These are phyloP conservation scores for Cyphomyrus plagiostoma DNA, from an alignment of 2,113 vertebrate genomes.

Conservation along the genomic window DNA sequence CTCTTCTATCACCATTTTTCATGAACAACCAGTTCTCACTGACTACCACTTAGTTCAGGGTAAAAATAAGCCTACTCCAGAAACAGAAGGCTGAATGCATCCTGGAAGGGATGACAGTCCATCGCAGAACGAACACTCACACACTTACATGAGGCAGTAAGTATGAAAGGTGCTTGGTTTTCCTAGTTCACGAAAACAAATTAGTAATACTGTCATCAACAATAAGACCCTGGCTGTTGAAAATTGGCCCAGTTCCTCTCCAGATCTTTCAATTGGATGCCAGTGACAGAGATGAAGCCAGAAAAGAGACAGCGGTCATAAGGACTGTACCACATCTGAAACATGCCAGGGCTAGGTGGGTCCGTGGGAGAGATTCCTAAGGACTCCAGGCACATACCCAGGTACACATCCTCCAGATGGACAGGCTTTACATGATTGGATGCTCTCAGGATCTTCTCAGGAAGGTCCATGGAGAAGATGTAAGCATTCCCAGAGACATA, in stretches of 20 bases:
- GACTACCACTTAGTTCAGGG: neutral
- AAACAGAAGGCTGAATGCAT: neutral
- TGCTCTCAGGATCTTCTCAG: conserved; percentile 85
- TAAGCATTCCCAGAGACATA: conserved; percentile 97
- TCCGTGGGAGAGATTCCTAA: conserved; percentile 85
- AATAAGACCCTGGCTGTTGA: neutral
- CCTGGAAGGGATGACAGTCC: neutral
- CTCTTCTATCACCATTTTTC: neutral
- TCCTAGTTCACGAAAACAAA: neutral
- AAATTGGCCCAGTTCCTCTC: conserved; percentile 96
- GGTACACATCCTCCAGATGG: conserved; percentile 94
- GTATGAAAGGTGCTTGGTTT: neutral
- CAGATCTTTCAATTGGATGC: conserved; percentile 89
- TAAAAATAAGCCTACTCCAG: neutral
- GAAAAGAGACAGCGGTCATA: conserved; percentile 98
- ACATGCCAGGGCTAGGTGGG: conserved; percentile 92
- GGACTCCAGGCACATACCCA: conserved; percentile 93
- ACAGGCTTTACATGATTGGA: conserved; percentile 86
- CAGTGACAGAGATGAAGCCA: conserved; percentile 94
- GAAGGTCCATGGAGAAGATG: conserved; percentile 94
- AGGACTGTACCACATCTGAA: conserved; percentile 94
- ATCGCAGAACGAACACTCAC: neutral
- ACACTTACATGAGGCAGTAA: neutral
- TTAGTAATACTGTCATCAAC: neutral
- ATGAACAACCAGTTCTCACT: neutral